Evolutionary conservation across 2,797 vertebrate species (phyloP).

Genomic region (Macropus fuliginosus): DNA sequence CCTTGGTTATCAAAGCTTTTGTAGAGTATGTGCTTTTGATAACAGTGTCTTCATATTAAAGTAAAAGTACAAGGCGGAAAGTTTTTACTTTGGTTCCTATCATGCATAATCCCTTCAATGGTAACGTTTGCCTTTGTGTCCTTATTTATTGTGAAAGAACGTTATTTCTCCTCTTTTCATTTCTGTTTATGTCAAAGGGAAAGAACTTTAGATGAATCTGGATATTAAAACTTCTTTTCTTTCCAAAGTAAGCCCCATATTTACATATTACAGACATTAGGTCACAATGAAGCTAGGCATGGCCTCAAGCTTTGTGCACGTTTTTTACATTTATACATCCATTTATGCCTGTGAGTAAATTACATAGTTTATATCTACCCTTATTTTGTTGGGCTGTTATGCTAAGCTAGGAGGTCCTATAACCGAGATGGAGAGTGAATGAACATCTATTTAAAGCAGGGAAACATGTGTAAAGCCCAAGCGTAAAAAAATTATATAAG

Average conservation of each 20-base stretch:
- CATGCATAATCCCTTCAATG: conserved; percentile 87
- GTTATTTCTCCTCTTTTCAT: conserved; percentile 79
- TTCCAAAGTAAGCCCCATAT: conserved; percentile 71
- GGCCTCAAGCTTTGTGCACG: conserved; percentile 75
- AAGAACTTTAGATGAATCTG: conserved; percentile 75
- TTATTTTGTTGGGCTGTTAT: conserved; percentile 74
- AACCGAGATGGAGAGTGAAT: conserved; percentile 67
- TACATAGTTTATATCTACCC: conserved; percentile 76
- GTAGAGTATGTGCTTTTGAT: conserved; percentile 89
- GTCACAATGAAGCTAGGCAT: conserved; percentile 78
- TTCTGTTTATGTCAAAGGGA: conserved; percentile 81
- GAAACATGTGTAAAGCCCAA: conserved; percentile 69
- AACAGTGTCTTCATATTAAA: conserved; percentile 90
- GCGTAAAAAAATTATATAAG: conserved; percentile 63
- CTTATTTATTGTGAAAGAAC: conserved; percentile 83
- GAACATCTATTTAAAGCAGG: conserved; percentile 71
- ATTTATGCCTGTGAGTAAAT: conserved; percentile 78
- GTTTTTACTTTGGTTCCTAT: conserved; percentile 87
- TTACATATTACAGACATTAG: conserved; percentile 81
- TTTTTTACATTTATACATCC: conserved; percentile 77
- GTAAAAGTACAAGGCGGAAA: conserved; percentile 88
- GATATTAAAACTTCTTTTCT: conserved; percentile 80
- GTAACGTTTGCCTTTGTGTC: conserved; percentile 85
- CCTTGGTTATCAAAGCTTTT: conserved; percentile 93
- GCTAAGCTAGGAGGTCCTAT: conserved; percentile 71